Evolutionary conservation across 2,888 invertebrate genomes (phyloP).

Genomic region (Euzetes globulus): DNA sequence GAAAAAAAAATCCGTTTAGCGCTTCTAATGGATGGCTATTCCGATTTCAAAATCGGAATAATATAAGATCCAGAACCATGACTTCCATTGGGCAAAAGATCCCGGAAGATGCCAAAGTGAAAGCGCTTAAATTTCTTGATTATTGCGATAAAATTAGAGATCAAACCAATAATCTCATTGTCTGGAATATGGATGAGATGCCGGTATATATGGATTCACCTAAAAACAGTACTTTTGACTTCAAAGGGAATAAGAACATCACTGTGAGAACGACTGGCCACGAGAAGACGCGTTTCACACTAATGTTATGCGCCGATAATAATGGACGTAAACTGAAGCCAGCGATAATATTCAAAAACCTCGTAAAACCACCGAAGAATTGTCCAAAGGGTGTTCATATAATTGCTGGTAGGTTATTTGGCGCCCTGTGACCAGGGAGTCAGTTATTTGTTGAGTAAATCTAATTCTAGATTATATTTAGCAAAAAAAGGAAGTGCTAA

Average conservation of each 20-base stretch:
- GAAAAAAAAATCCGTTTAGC: neutral
- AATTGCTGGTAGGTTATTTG: too few relatives aligned
- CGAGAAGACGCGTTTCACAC: constrained; percentile 24
- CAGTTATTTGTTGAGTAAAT: too few relatives aligned
- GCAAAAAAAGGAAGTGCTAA: constrained; percentile 8
- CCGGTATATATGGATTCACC: constrained; percentile 25
- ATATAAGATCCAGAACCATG: neutral
- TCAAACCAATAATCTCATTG: neutral
- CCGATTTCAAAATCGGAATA: neutral
- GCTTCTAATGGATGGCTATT: constrained; percentile 8
- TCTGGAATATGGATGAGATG: constrained; percentile 23
- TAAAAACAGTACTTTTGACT: neutral
- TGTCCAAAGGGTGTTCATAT: neutral
- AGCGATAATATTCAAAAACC: constrained; percentile 15
- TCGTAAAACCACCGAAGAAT: neutral
- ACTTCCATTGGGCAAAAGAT: constrained; percentile 20
- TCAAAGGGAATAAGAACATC: neutral
- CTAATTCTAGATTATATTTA: too few relatives aligned
- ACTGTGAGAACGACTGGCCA: neutral
- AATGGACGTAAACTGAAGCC: neutral
- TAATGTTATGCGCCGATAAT: neutral
- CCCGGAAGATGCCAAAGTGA: constrained; percentile 2
- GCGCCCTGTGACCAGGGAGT: too few relatives aligned
- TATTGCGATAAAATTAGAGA: too few relatives aligned
- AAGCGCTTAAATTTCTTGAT: too few relatives aligned